Evolutionary conservation across 2,888 invertebrate species (phyloP), one percentile per base, ranked within the genome.

Genomic region (Parelbella ahira): DNA sequence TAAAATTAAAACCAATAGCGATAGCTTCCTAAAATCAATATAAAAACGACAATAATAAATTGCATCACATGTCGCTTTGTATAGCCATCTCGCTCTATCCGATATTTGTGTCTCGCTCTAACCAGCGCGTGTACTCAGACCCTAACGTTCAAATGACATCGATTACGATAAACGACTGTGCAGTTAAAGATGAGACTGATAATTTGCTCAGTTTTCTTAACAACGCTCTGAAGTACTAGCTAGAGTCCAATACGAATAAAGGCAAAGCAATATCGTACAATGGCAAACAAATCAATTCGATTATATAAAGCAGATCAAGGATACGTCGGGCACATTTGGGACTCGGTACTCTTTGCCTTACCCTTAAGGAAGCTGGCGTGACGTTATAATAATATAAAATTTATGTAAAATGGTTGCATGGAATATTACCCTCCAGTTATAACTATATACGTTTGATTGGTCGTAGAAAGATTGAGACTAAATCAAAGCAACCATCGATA

Each of bases 21-120:
- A 18, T 29, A 29, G 28, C 30, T 20, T n/a, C 30, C 30, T n/a
- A 18, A 32, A 32, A 32, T 32, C 30, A 11, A 29, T 18, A 29
- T 29, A n/a, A 29, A 29, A 29, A 29, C 18, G 29, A 1, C 8
- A n/a, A 23, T 8, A 29, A 29, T 29, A 29, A 29, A 29, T 29
- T 29, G 29, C 29, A 29, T 29, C 15, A 29, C 29, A 20, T 5
- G 6, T 13, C 8, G 15, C 13, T 4, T 7, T 29, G 6, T 18
- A 11, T 9, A n/a, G n/a, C 18, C 6, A 2, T 29, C 29, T 18
- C 29, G 2, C 11, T 29, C 13, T 6, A 6, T 2, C 27, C 9
- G 3, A 15, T 6, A 29, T 2, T 4, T 7, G 15, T 9, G 29
- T 29, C 4, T 18, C 29, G 3, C n/a, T 18, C n/a, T n/a, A n/a